Evolutionary conservation across 1,140 invertebrate genomes (phyloP), one percentile per base, ranked within the genome.

Genomic region (Saccostrea echinata): DNA sequence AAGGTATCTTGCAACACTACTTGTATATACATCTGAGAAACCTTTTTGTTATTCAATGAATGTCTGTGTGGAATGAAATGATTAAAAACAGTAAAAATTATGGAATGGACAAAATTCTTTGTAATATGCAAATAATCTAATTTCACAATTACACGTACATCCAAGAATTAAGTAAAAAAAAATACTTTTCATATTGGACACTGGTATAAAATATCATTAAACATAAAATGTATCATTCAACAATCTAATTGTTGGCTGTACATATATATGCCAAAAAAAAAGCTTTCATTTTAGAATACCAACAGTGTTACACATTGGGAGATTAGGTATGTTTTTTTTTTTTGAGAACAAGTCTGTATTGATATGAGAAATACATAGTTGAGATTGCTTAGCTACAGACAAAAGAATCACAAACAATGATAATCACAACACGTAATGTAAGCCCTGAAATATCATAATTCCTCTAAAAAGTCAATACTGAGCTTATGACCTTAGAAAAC

Each of bases 21-120:
- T 27, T 76, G 8, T 76, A 76, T 76, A 30, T 76, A 76, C 68
- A 76, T 76, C 30, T 27, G 24, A 27, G 12, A 30, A 76, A 76
- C 6, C 12, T 68, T 11, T 24, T 61, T 27, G 16, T 18, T 33
- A 35, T 3, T 35, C 16, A 13, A 76, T 76, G 68, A 76, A 33
- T 76, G 68, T 76, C 68, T 30, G 27, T 30, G 27, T 76, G 68
- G 68, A 76, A 76, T 76, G 68, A 76, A 18, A 30, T 30, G 27
- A 76, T 33, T 16, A 13, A 76, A 76, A 6, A 76, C 13, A 71
- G 55, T 30, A 76, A 76, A 8, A 27, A 27, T 33, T 76, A 30
- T 76, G 68, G 68, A 76, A 76, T 76, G 68, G 68, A 76, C 27
- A 76, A n/a, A 24, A 30, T 76, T 33, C 68, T 76, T 33, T 76